Base-by-base conservation (phyloP, 2,797 vertebrate species). In the Melopsittacus undulatus region DNA sequence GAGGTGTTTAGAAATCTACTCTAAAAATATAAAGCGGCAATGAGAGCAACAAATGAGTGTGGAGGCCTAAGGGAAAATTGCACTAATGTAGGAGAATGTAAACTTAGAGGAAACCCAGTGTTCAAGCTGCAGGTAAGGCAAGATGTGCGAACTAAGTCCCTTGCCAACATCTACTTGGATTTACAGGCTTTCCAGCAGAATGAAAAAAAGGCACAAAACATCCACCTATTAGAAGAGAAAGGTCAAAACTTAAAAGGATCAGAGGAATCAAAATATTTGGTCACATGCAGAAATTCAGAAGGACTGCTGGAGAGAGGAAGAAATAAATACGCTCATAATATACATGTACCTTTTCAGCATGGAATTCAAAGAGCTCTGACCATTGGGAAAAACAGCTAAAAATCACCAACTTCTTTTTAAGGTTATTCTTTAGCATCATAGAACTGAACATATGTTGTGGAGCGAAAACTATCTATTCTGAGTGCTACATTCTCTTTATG, bases 201-300 rank as follows among this genome's bases (percentile, higher is more conserved):
- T 62, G 8, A 69, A 74, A 91, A 94, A 69, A 7, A 14, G 57
- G 74, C 23, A 82, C 62, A 91, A 79, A 7, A 34, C 77, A 96
- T 97, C 98, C 98, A 99, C 97, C 98, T 98, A 97, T 97, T 97
- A 89, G 97, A 95, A 95, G 81, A 98, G 96, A 98, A 97, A 96
- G 97, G 98, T 80, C 7, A 45, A 97, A 98, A 96, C 91, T 97
- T 96, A 97, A 97, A 97, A 98, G 97, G 93, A 84, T 98, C 90
- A 89, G 97, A 92, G 85, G 94, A 97, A 92, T 92, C 70, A 91
- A 94, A 94, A 66, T 72, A 89, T 40, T 87, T 96, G 94, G 94
- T 97, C 95, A 89, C 87, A 91, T 59, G 94, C 86, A 96, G 94
- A 92, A 97, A 95, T 84, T 98, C 98, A 91, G 97, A 97, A 95